These are phyloP conservation scores for Tetropium fuscum DNA, from an alignment of 2,888 invertebrate species.

Conservation along the genomic window DNA sequence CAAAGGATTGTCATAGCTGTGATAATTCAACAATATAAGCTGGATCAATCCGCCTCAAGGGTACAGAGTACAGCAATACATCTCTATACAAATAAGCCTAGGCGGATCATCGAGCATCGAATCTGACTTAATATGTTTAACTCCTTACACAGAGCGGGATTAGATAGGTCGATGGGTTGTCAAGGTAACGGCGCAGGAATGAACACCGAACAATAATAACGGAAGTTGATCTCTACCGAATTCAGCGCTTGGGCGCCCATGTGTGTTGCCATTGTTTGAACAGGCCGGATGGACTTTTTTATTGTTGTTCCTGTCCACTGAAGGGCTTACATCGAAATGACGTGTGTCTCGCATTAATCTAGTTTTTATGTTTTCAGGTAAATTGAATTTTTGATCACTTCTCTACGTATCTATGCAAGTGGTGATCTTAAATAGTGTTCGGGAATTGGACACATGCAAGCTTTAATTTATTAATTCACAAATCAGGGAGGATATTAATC, in stretches of 20 bases:
- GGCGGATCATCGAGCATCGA: background rate
- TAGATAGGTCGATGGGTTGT: conserved; percentile 39
- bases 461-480: too few species aligned
- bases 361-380: conserved; percentile 20
- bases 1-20: too few species aligned
- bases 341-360: conserved; percentile 25
- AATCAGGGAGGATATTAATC: too few species aligned
- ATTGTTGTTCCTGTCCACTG: conserved; percentile 31
- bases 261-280: conserved; percentile 52
- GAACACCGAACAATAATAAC: conserved; percentile 48
- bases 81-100: background rate
- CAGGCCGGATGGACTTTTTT: conserved; percentile 53
- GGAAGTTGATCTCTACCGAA: conserved; percentile 51
- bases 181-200: conserved; percentile 52
- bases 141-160: conserved; percentile 16
- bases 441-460: conserved; percentile 15
- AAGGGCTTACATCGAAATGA: conserved; percentile 24
- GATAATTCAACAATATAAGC: background rate
- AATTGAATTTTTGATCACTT: conserved; percentile 15
- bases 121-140: conserved; percentile 15
- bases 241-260: conserved; percentile 52
- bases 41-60: background rate
- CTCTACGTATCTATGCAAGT: conserved; percentile 6
- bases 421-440: conserved; percentile 9
- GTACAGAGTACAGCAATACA: background rate